Percentiles rank a stretch among this genome's conserved stretches.
Evolutionary conservation across 2,797 vertebrate genomes (phyloP).

Genomic region (Meriones psammophilus): DNA sequence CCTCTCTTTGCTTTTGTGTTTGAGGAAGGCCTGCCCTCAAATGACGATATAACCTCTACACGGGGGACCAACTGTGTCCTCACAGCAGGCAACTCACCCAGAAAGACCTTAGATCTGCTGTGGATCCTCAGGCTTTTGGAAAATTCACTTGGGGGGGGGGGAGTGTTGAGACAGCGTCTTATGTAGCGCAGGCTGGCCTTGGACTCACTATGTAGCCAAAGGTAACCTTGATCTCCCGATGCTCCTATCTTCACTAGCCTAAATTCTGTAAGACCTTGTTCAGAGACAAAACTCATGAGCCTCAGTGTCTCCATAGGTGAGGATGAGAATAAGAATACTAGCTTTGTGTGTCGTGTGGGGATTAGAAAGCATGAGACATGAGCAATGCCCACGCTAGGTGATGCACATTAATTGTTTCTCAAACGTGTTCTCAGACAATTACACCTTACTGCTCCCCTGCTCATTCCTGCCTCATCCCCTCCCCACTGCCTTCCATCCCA

Average conservation of each 20-base stretch:
- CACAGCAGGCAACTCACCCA: conserved; percentile 21
- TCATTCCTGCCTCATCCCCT: neutral
- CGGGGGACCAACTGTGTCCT: conserved; percentile 5
- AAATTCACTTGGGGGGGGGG: conserved; percentile 33
- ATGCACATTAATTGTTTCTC: conserved; percentile 57
- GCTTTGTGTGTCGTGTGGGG: neutral
- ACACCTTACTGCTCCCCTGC: conserved; percentile 49
- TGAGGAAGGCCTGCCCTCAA: neutral
- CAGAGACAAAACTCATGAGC: neutral
- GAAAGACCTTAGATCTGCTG: conserved; percentile 22
- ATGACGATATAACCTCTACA: neutral
- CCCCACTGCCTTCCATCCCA: neutral
- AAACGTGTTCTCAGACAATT: conserved; percentile 22
- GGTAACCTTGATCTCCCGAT: neutral
- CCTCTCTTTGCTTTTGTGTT: neutral
- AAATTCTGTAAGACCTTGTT: conserved; percentile 18
- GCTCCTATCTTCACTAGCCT: neutral
- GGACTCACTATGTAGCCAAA: neutral
- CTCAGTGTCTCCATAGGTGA: conserved; percentile 63
- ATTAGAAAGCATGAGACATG: conserved; percentile 1
- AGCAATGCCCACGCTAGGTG: neutral
- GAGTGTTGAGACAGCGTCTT: neutral
- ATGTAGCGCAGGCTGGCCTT: neutral
- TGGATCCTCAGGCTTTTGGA: conserved; percentile 31
- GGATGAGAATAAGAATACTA: neutral